Conservation (phyloP, 2,113 vertebrate species). For the Trogon melanurus region DNA sequence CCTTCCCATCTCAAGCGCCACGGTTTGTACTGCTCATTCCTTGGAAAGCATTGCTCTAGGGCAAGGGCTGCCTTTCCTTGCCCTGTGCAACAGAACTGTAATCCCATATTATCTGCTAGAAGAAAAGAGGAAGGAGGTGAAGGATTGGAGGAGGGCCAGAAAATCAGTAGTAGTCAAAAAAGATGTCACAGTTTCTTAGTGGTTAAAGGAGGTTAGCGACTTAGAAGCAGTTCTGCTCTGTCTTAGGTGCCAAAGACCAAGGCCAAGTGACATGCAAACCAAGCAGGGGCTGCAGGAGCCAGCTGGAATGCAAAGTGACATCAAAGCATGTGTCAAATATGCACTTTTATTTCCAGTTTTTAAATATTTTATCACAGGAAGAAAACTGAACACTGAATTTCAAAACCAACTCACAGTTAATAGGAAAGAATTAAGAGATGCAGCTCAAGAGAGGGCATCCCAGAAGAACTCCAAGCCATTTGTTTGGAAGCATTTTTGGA, state of each 20-base stretch:
- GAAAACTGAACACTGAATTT: background rate
- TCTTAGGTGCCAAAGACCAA: background rate
- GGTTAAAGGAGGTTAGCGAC: background rate
- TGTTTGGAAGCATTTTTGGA: background rate
- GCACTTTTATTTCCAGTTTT: background rate
- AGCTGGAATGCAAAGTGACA: background rate
- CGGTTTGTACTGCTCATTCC: background rate
- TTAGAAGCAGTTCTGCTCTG: background rate
- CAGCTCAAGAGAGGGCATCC: background rate
- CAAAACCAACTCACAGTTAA: background rate
- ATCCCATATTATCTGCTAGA: background rate
- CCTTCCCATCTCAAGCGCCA: background rate
- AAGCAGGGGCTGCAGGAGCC: background rate
- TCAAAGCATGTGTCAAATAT: background rate
- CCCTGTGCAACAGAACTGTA: background rate
- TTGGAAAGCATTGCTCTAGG: background rate
- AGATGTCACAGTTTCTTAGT: background rate
- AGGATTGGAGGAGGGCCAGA: background rate
- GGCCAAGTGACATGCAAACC: rapidly evolving
- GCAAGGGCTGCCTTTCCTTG: background rate
- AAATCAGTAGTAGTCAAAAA: background rate
- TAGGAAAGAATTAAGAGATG: background rate
- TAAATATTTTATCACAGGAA: background rate
- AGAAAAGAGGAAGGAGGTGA: background rate
- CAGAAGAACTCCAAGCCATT: background rate